Evolutionary conservation across 2,797 vertebrate species (phyloP).

Genomic region (Bradypus variegatus): DNA sequence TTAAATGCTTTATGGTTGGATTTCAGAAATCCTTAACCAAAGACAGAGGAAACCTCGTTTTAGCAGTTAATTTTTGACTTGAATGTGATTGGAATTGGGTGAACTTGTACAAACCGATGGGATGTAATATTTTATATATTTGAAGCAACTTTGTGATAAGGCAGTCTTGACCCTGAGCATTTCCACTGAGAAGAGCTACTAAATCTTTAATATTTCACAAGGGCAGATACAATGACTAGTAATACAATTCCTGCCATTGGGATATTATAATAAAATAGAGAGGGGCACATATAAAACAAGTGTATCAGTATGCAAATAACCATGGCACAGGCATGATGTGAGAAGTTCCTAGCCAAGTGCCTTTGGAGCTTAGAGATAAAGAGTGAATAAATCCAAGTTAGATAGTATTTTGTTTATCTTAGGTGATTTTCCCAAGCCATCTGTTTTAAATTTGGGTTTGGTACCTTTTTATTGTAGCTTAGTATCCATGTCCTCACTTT

Average conservation of each 20-base stretch:
- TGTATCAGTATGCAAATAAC: too few species aligned
- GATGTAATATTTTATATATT: not conserved
- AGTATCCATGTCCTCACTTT: not conserved
- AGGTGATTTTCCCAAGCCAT: not conserved
- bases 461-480: not conserved
- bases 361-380: not conserved
- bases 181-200: not conserved
- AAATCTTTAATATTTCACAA: not conserved
- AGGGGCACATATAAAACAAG: not conserved
- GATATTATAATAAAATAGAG: not conserved
- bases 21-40: not conserved
- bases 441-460: constrained; percentile 25
- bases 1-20: not conserved
- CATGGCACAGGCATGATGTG: rapidly evolving
- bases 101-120: not conserved
- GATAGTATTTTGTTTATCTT: not conserved
- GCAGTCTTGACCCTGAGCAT: not conserved
- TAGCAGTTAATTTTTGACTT: not conserved
- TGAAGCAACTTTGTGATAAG: not conserved
- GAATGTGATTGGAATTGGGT: not conserved
- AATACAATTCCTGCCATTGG: not conserved
- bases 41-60: not conserved
- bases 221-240: too few species aligned
- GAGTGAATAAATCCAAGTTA: not conserved
- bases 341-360: not conserved